Evolutionary conservation across 2,797 vertebrate species (phyloP), one percentile per base, ranked within the genome.

Genomic region (Tachyglossus aculeatus): DNA sequence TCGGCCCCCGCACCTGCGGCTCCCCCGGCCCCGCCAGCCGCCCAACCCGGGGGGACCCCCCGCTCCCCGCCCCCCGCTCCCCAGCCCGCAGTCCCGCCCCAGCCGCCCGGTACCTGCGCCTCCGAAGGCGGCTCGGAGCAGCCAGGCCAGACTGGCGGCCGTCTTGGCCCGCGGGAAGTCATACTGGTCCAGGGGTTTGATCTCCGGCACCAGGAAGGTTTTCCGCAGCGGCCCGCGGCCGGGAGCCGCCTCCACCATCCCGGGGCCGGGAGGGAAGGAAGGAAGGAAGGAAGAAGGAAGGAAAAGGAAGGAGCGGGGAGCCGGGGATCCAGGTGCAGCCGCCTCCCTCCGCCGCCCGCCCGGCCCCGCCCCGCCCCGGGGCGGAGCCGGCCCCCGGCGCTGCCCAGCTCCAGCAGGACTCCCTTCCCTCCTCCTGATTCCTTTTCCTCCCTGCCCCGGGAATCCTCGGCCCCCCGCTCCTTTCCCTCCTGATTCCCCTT

Each of bases 71-170:
- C 67, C 57, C 56, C 31, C 12, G 57, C 16, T n/a, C n/a, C 10
- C 21, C 40, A 22, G 39, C 52, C 22, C 38, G 48, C 39, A 5
- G n/a, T 63, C 56, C 40, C 51, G 27, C 6, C 61, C 15, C 18
- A 55, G 43, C 59, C 53, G 27, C 67, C 57, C 76, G 84, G 77
- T 95, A 98, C 96, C 96, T 96, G 95, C 91, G 32, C 87, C 88
- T 82, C 95, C 94, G 90, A 96, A 97, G 25, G 94, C 95, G 91
- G 94, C 95, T 58, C 93, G 93, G 87, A 98, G 78, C 36, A 97
- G 90, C 96, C 96, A 98, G 37, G 95, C 94, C 85, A 98, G 89
- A 91, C 95, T 96, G 86, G 95, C 95, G 85, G 95, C 95, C 83
- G 96, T 95, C 91, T 94, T 96, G 70, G 96, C 96, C 87, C 94